Conservation (phyloP, 2,113 vertebrate species). For the Sphyrna mokarran region DNA sequence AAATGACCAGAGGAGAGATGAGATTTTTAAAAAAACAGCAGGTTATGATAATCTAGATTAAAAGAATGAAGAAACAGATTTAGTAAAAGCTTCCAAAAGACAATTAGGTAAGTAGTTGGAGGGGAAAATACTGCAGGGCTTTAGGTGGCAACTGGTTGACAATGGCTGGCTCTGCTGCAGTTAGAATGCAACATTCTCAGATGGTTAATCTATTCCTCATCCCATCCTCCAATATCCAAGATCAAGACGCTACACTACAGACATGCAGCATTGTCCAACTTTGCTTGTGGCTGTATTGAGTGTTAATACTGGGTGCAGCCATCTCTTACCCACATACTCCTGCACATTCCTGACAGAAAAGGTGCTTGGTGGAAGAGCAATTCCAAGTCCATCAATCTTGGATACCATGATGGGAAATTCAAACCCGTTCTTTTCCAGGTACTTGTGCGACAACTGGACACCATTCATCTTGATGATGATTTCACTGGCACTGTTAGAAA, state of each 20-base stretch:
- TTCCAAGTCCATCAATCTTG: slow-evolving; percentile 83
- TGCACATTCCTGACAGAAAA: slow-evolving; percentile 91
- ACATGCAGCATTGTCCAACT: neutral
- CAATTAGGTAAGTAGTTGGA: neutral
- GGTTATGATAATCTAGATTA: neutral
- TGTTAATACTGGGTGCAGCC: neutral
- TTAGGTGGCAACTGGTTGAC: neutral
- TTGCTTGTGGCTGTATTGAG: neutral
- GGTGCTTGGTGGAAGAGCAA: slow-evolving; percentile 73
- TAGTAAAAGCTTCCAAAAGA: neutral
- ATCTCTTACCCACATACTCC: slow-evolving; percentile 84
- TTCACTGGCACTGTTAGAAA: slow-evolving; percentile 75
- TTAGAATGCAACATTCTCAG: neutral
- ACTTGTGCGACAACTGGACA: slow-evolving; percentile 79
- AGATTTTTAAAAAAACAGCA: neutral
- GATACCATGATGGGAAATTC: slow-evolving; percentile 78
- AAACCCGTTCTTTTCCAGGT: slow-evolving; percentile 89
- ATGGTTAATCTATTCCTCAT: neutral
- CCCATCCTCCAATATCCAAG: slow-evolving; percentile 36
- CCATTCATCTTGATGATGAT: slow-evolving; percentile 82
- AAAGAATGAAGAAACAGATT: neutral
- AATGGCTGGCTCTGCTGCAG: neutral
- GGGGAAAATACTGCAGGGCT: neutral
- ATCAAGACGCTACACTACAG: neutral
- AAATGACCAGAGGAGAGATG: neutral